These are phyloP conservation scores for Monopis laevigella DNA, from an alignment of 2,888 invertebrate species.

Conservation along the genomic window DNA sequence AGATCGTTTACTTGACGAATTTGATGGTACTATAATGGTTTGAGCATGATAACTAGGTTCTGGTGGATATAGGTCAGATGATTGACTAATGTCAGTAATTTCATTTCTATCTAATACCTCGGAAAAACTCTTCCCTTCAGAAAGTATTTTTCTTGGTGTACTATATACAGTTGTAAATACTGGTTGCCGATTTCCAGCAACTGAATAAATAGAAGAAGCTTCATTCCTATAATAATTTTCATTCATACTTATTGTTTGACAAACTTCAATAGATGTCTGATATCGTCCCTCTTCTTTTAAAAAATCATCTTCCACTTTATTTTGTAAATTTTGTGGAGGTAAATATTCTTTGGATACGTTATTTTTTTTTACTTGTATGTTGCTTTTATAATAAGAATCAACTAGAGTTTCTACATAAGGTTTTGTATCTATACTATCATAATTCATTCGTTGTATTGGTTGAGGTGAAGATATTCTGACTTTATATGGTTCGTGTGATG, in stretches of 20 bases:
- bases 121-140: conserved; percentile 72
- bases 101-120: conserved; percentile 72
- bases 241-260: conserved; percentile 40
- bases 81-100: conserved; percentile 46
- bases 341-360: conserved; percentile 34
- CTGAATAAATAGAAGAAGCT: conserved; percentile 77
- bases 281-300: conserved; percentile 37
- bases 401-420: conserved; percentile 67
- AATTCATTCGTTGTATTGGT: conserved; percentile 41
- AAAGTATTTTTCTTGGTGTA: conserved; percentile 70
- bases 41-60: conserved; percentile 68
- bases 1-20: conserved; percentile 49
- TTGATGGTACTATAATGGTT: conserved; percentile 56
- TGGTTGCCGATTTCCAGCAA: conserved; percentile 77
- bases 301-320: conserved; percentile 36
- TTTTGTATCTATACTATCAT: conserved; percentile 50
- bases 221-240: conserved; percentile 60
- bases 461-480: conserved; percentile 49
- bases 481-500: conserved; percentile 49
- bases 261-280: conserved; percentile 33
- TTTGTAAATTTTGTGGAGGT: conserved; percentile 32
- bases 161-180: conserved; percentile 80
- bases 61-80: conserved; percentile 57
- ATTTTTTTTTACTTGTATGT: conserved; percentile 35
- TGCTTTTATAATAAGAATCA: conserved; percentile 59